Percentiles rank a stretch among this genome's conserved stretches.
Conservation (phyloP, 2,888 invertebrate species). For the Calameuta filiformis region DNA sequence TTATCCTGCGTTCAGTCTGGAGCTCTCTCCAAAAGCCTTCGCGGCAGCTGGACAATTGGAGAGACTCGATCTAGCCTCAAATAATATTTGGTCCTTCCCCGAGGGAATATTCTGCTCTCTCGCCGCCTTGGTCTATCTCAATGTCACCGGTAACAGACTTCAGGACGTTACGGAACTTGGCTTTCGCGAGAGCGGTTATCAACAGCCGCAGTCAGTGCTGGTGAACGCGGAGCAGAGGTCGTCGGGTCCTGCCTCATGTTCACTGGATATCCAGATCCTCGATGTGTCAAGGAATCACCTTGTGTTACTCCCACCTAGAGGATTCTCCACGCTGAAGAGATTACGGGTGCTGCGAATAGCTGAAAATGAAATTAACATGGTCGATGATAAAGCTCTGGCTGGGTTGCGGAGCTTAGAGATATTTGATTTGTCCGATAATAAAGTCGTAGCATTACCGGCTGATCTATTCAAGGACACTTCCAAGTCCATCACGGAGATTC, state of each 20-base stretch:
- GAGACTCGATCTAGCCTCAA: slow-evolving; percentile 82
- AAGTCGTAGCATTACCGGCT: slow-evolving; percentile 84
- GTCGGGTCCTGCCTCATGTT: slow-evolving; percentile 68
- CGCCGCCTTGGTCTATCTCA: slow-evolving; percentile 79
- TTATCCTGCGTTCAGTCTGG: slow-evolving; percentile 85
- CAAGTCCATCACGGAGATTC: slow-evolving; percentile 83
- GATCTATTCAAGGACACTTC: slow-evolving; percentile 82
- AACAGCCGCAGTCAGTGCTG: slow-evolving; percentile 70
- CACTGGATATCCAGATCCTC: slow-evolving; percentile 80
- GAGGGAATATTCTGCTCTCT: slow-evolving; percentile 84
- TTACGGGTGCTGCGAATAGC: slow-evolving; percentile 82
- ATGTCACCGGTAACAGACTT: slow-evolving; percentile 84
- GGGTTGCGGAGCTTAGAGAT: slow-evolving; percentile 82
- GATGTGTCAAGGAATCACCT: slow-evolving; percentile 86
- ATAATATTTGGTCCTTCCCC: slow-evolving; percentile 88
- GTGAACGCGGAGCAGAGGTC: slow-evolving; percentile 52
- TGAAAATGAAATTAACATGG: slow-evolving; percentile 87
- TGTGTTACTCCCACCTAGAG: slow-evolving; percentile 81
- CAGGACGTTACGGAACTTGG: slow-evolving; percentile 87
- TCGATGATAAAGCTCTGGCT: slow-evolving; percentile 81
- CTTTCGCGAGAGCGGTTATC: slow-evolving; percentile 75
- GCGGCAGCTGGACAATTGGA: slow-evolving; percentile 79
- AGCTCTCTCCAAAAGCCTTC: slow-evolving; percentile 81
- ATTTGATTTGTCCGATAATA: slow-evolving; percentile 88
- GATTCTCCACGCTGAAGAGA: slow-evolving; percentile 79